These are phyloP conservation scores for Channa argus DNA, from an alignment of 2,113 vertebrate species.

Conservation along the genomic window DNA sequence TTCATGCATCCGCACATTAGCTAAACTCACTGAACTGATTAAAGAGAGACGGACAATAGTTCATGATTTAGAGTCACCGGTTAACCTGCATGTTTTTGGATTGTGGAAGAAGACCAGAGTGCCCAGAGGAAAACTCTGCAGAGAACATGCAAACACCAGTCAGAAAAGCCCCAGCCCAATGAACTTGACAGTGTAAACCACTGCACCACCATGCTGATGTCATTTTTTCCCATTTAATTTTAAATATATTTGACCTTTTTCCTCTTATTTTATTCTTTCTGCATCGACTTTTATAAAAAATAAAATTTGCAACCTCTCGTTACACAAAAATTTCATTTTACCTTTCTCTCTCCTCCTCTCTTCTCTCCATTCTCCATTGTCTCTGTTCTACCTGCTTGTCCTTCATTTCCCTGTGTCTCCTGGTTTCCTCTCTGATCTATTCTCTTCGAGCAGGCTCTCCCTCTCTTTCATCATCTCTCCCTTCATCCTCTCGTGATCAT, in stretches of 20 bases:
- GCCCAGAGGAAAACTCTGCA: no score
- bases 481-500: slow-evolving; percentile 15
- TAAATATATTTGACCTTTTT: background rate
- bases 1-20: no score
- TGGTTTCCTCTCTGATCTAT: slow-evolving; percentile 1
- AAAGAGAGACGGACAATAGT: no score
- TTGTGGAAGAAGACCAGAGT: no score
- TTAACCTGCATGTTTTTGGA: no score
- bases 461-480: slow-evolving; percentile 3
- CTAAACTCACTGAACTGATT: no score
- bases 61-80: no score
- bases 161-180: no score
- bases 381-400: slow-evolving; percentile 9
- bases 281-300: background rate
- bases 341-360: background rate
- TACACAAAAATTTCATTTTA: background rate
- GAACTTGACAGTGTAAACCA: no score
- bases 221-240: background rate
- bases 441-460: background rate
- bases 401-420: background rate
- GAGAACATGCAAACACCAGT: no score
- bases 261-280: background rate
- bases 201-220: no score
- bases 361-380: slow-evolving; percentile 17
- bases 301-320: background rate